Evolutionary conservation across 2,797 vertebrate species (phyloP), one percentile per base, ranked within the genome.

Genomic region (Hydrocynus forskahlii): DNA sequence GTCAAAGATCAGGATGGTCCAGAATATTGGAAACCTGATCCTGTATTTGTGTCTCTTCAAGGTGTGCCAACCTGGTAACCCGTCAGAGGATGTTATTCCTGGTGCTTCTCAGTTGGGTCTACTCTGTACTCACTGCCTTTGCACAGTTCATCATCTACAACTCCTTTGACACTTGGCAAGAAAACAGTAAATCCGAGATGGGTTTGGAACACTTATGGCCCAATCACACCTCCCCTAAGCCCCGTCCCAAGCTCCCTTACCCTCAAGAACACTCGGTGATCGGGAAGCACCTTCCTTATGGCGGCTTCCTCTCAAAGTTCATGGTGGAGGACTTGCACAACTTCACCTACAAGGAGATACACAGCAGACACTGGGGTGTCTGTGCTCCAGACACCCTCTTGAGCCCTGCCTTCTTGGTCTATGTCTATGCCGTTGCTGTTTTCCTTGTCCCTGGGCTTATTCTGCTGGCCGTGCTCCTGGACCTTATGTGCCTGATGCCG

Each of bases 271-370:
- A 80, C 29, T 77, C 88, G 21, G 83, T 92, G 23, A 91, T 95
- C 13, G 92, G 89, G n/a, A 75, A 83, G 52, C 83, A 91, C 57
- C 89, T 94, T 38, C 94, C 94, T 1, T 94, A 94, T 0, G 90
- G 91, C 14, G 93, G 94, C 6, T 95, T 95, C 85, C 88, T 96
- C 74, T 94, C 94, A 25, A 94, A 94, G 88, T 95, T 94, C 73
- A 92, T 93, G 12, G 83, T 90, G 72, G 89, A 92, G 25, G 90
- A 92, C 79, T 84, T 77, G 52, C 69, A 76, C 29, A 92, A 93
- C 73, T 90, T 92, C 75, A 95, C 89, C 45, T 93, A 92, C 0
- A 88, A 89, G 0, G 87, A 92, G 68, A 89, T 93, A 75, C 94
- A 94, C 48, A 84, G 91, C 14, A 91, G 89, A 73, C 94, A 95